Evolutionary conservation across 2,888 invertebrate species (phyloP), one percentile per base, ranked within the genome.

Genomic region (Syrphus vitripennis): DNA sequence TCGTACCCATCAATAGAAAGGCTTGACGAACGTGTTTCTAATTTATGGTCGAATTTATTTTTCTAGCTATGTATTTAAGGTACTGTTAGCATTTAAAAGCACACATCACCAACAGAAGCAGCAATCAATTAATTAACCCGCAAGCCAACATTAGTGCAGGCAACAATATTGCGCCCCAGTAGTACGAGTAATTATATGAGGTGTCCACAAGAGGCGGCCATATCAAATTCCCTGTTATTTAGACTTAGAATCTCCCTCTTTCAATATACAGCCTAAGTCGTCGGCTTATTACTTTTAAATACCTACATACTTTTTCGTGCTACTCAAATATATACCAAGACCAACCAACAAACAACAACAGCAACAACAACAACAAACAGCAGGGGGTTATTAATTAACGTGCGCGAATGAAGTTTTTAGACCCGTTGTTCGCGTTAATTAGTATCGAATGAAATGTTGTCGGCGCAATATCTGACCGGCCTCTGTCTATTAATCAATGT

Each of bases 401-500:
- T 78, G 74, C 77, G 86, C 86, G 82, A 86, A 74, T 82, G 69
- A 70, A 81, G 67, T 77, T 82, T 86, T 86, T 82, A 86, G 77
- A 77, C 86, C 82, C 78, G 81, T 82, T 86, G 86, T 82, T 74
- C 86, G 82, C 82, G 86, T 86, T 86, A 86, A 86, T 86, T 86
- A 86, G 86, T 86, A 86, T 86, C 86, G 86, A 86, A 86, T 82
- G 86, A 74, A 82, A 82, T 86, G 86, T 82, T 86, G 86, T 77
- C 82, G 86, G 86, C 86, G 86, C 86, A 77, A 81, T 86, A 86
- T 81, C 86, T 77, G 86, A 86, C 77, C 82, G 86, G 82, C 82
- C 86, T 86, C 86, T 75, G 86, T 86, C 86, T 86, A 86, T 86
- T 86, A 86, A 86, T 86, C 86, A 86, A 77, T 86, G 86, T 86